These are phyloP conservation scores for Diadumene lineata DNA, from an alignment of 92 coral and sea anemone genomes.

Conservation along the genomic window DNA sequence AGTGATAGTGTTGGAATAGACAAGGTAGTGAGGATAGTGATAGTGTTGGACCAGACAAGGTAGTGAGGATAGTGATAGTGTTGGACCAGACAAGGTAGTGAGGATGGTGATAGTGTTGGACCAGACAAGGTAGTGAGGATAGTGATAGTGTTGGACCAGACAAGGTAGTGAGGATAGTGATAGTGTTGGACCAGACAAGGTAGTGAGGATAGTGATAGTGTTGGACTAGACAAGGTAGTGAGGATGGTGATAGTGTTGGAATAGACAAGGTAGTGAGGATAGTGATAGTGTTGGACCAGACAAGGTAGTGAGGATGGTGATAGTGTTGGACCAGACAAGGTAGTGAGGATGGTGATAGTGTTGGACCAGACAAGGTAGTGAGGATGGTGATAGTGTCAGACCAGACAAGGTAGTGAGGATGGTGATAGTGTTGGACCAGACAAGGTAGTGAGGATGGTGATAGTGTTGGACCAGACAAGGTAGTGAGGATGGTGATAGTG, in stretches of 20 bases:
- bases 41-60: conserved; percentile 91
- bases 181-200: conserved; percentile 91
- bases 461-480: conserved; percentile 91
- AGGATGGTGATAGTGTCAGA: too few species aligned
- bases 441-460: conserved; percentile 60
- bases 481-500: too few species aligned
- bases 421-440: conserved; percentile 98
- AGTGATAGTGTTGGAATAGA: too few species aligned
- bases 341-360: too few species aligned
- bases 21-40: too few species aligned
- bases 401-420: conserved; percentile 80
- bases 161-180: conserved; percentile 60
- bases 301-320: conserved; percentile 60
- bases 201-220: too few species aligned
- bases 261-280: too few species aligned
- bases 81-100: conserved; percentile 85
- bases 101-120: too few species aligned
- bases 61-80: too few species aligned
- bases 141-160: conserved; percentile 98
- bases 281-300: conserved; percentile 98
- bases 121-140: conserved; percentile 80
- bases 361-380: conserved; percentile 85
- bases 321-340: conserved; percentile 91
- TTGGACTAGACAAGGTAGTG: too few species aligned
- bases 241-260: too few species aligned